Evolutionary conservation across 2,888 invertebrate genomes (phyloP).

Genomic region (Sarcophaga variegata): DNA sequence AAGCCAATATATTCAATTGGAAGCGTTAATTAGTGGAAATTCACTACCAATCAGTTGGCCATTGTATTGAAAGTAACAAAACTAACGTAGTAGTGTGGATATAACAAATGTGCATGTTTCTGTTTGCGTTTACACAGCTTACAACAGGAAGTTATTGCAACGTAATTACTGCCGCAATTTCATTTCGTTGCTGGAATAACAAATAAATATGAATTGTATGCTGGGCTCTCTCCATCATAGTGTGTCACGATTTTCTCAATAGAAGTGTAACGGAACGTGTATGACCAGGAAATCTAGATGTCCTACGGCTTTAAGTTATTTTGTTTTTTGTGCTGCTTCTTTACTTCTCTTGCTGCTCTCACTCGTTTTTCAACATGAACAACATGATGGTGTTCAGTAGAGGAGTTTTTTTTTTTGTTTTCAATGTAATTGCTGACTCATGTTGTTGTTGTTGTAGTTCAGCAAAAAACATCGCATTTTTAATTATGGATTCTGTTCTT

Average conservation of each 20-base stretch:
- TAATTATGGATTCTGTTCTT: conserved; percentile 75
- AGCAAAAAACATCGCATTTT: conserved; percentile 73
- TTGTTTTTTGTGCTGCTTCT: conserved; percentile 10
- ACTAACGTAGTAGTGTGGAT: not conserved
- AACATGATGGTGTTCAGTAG: not conserved
- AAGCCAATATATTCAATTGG: conserved; percentile 14
- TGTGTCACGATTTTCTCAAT: not conserved
- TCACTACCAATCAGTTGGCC: conserved; percentile 77
- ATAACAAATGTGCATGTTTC: not conserved
- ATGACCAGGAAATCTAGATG: conserved; percentile 45
- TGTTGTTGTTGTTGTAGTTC: conserved; percentile 29
- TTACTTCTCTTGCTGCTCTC: conserved; percentile 11
- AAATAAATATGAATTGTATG: conserved; percentile 63
- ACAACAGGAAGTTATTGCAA: conserved; percentile 73
- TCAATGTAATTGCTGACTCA: conserved; percentile 56
- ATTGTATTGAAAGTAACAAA: conserved; percentile 72
- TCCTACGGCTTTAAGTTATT: conserved; percentile 35
- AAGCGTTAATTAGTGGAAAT: conserved; percentile 78
- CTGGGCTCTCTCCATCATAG: not conserved
- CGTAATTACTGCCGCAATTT: conserved; percentile 74
- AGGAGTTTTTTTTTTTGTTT: not conserved
- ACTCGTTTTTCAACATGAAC: not conserved
- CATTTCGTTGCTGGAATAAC: conserved; percentile 64
- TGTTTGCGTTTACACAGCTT: not conserved
- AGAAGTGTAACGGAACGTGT: conserved; percentile 14